Evolutionary conservation across 2,888 invertebrate genomes (phyloP).

Genomic region (Diloba caeruleocephala): DNA sequence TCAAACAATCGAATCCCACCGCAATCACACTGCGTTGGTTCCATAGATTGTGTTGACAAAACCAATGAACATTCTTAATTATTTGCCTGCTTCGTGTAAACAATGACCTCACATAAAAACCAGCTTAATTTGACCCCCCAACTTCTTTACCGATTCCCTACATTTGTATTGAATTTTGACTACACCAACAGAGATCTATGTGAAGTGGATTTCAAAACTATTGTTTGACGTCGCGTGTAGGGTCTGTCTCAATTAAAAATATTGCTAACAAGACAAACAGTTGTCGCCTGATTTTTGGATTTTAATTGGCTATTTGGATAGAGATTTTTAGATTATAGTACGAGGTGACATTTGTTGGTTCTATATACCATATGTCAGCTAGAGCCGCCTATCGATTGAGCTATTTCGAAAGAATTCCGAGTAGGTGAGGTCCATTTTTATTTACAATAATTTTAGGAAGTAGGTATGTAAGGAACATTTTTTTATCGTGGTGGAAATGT

Average conservation of each 20-base stretch:
- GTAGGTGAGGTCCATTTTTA: not conserved
- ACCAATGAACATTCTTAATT: slow-evolving; percentile 88
- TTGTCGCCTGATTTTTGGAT: slow-evolving; percentile 77
- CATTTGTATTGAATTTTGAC: slow-evolving; percentile 10
- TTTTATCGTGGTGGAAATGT: too few relatives aligned
- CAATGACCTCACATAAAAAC: slow-evolving; percentile 76
- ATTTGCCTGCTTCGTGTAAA: slow-evolving; percentile 85
- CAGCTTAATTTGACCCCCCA: slow-evolving; percentile 62
- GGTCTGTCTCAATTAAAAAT: slow-evolving; percentile 87
- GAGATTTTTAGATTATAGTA: slow-evolving; percentile 73
- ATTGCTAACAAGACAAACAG: slow-evolving; percentile 86
- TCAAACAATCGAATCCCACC: slow-evolving; percentile 78
- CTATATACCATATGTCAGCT: slow-evolving; percentile 33
- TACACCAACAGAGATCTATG: slow-evolving; percentile 51
- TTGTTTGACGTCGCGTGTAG: slow-evolving; percentile 78
- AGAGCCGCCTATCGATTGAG: not conserved
- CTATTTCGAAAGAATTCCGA: too few relatives aligned
- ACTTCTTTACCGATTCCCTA: slow-evolving; percentile 27
- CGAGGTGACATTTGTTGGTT: slow-evolving; percentile 49
- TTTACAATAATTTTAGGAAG: too few relatives aligned
- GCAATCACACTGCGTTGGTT: slow-evolving; percentile 68
- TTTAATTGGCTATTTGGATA: slow-evolving; percentile 84
- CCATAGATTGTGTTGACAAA: slow-evolving; percentile 83
- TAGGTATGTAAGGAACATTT: too few relatives aligned
- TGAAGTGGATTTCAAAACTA: slow-evolving; percentile 67